Evolutionary conservation across 2,797 vertebrate genomes (phyloP), one percentile per base, ranked within the genome.

Genomic region (Cichlasoma orientale): DNA sequence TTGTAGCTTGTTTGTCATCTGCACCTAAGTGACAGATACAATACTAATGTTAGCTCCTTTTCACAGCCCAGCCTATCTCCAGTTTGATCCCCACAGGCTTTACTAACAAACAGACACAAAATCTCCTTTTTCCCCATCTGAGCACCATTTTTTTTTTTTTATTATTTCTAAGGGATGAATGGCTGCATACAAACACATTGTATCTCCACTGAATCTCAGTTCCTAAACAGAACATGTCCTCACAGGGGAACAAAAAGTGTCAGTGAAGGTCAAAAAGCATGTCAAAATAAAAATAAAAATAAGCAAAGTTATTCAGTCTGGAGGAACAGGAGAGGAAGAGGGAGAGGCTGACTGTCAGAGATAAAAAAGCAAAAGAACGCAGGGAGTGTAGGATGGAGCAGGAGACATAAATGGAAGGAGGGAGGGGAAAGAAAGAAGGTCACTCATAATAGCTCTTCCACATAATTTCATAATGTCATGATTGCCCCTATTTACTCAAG

Each of bases 401-500:
- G 44, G 78, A 84, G 74, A 57, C 57, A 63, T 74, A 73, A 82
- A 74, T 72, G 63, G 78, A 85, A 69, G 50, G 63, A 63, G 54
- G 68, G 73, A 76, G 76, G 68, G 77, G 74, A 75, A 50, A 74
- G 71, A 78, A 83, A 84, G 91, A 94, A 93, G 95, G 91, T 95
- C 93, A 94, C 83, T 85, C 50, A 75, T 94, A 92, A 94, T 93
- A 82, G 91, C 78, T 93, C 92, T 86, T 92, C 89, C 84, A 86
- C 82, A 29, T 94, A 91, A 93, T 95, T 95, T 95, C 91, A 94
- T 95, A 92, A 93, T 84, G 87, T 88, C 88, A 92, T 93, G 91
- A 95, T 94, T 84, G 89, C 66, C 50, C 71, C 74, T 90, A 87
- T 93, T 92, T 92, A 76, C 85, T 73, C 77, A 33, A 77, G 78